Conservation (phyloP, 2,113 vertebrate genomes). For the Eubucco bourcierii region DNA sequence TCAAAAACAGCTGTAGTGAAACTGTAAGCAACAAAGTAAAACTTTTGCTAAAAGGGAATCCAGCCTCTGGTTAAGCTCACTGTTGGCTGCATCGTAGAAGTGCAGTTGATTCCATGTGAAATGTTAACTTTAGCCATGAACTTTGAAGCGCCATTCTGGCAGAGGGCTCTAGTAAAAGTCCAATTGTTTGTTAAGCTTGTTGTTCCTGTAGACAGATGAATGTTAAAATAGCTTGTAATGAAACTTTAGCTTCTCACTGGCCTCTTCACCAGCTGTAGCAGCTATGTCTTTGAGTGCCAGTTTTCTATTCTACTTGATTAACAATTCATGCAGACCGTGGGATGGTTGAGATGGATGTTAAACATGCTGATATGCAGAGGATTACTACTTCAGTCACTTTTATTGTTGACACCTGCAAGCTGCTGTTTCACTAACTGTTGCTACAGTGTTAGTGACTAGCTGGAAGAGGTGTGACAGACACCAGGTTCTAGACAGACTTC, state of each 20-base stretch:
- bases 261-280: background rate
- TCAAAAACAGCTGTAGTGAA: background rate
- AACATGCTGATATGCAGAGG: background rate
- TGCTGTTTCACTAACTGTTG: background rate
- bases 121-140: background rate
- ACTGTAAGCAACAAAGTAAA: background rate
- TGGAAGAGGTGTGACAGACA: background rate
- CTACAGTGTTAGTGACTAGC: background rate
- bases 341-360: background rate
- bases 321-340: background rate
- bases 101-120: background rate
- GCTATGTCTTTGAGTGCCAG: slow-evolving; percentile 8
- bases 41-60: background rate
- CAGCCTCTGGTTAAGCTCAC: background rate
- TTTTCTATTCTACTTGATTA: slow-evolving; percentile 31
- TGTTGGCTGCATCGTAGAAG: background rate
- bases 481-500: background rate
- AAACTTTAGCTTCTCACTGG: slow-evolving; percentile 46
- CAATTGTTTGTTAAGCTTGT: slow-evolving; percentile 25
- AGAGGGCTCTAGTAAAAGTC: background rate
- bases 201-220: slow-evolving; percentile 25
- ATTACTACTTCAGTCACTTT: background rate
- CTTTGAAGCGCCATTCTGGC: background rate
- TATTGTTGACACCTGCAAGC: background rate
- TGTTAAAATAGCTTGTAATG: slow-evolving; percentile 38